Evolutionary conservation across 2,113 vertebrate genomes (phyloP), one percentile per base, ranked within the genome.

Genomic region (Cinclus cinclus): DNA sequence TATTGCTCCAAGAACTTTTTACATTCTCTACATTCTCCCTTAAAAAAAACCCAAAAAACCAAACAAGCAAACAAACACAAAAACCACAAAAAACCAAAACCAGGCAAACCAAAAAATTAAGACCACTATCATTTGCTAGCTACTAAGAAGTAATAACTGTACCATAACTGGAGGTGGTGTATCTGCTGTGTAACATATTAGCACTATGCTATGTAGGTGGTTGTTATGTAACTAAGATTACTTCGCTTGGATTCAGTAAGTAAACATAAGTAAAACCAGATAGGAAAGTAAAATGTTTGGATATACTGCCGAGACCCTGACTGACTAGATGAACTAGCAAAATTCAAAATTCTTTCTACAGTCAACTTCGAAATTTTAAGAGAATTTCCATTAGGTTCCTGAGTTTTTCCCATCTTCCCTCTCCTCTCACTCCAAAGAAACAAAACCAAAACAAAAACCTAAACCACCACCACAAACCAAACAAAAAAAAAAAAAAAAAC

Each of bases 291-390:
- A 90, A 82, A 65, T 31, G 2, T 49, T 65, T 77, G 13, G 19
- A 44, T 56, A 69, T 39, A 46, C 16, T 47, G 9, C 30, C 69
- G 49, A 92, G 59, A 69, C 33, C 10, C 13, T 50, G 25, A 75
- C 2, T 71, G 27, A 30, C 18, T 85, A 55, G 35, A 49, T 67
- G 11, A 70, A 59, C 9, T 31, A 60, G 7, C 0, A 0, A 24
- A 80, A 87, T 80, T 80, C 19, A 44, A 75, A 73, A 4, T 44
- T 19, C 22, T 83, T 91, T 77, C 22, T 46, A 18, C 14, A 67
- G 4, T n/a, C 5, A 46, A 2, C 42, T 55, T 71, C 24, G 65
- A 89, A 86, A 63, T 83, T 86, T 6, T 33, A 42, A 55, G 9
- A 63, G 2, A 50, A 50, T 63, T 88, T 88, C 15, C 6, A 39